Evolutionary conservation across 2,113 vertebrate species (phyloP), one percentile per base, ranked within the genome.

Genomic region (Atlantisia rogersi): DNA sequence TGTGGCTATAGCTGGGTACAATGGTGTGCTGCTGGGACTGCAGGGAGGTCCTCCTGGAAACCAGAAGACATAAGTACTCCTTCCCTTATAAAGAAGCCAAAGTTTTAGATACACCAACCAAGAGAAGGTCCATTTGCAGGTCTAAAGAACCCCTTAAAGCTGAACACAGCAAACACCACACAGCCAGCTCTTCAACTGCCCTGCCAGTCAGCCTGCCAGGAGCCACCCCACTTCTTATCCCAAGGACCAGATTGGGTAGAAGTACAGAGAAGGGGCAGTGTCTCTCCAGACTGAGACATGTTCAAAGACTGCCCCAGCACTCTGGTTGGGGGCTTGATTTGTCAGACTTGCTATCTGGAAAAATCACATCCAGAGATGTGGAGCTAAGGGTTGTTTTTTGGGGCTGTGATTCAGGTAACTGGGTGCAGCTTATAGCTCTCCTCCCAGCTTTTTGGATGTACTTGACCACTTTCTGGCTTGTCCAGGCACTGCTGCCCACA

Each of bases 301-400:
- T 12, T 59, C 46, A 53, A 29, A 79, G 15, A 9, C 21, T 37
- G 28, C 8, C 17, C 6, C 25, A 37, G 39, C 13, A 50, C 8
- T 63, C 35, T 70, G 28, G 4, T 1, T 79, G 22, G 31, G 28
- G 29, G 24, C 11, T 20, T 20, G 10, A 24, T 39, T 44, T 52
- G 6, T 39, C 42, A 37, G n/a, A 55, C 18, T 28, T 65, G 8
- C 7, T 48, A 1, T 21, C 50, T 55, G 52, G 73, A 87, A 82
- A 82, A 82, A 16, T 3, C 16, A 58, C 28, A 83, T 73, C 15
- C 37, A 84, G n/a, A 80, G 37, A 83, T 40, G 48, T 6, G 17
- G 29, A 37, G 14, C 16, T 68, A 22, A 64, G 55, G 3, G 2
- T 10, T 68, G 4, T 11, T 0, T 50, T 64, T 16, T 6, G 0